Percentiles rank a stretch among this genome's conserved stretches.
Evolutionary conservation across 1,140 invertebrate species (phyloP).

Genomic region (Leptinotarsa lineolata): DNA sequence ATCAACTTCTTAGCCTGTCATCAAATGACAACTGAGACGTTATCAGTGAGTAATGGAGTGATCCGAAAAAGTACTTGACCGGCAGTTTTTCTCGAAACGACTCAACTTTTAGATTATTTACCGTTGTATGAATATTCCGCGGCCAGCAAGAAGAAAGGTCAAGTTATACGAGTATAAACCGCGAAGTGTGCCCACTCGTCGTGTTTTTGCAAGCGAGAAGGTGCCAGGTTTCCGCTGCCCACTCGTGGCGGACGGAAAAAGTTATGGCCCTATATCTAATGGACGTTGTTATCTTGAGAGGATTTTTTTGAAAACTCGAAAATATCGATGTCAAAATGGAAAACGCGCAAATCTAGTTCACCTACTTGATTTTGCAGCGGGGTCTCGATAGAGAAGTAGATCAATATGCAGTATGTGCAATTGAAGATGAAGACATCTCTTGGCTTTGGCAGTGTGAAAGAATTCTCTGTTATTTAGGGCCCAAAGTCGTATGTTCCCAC

Average conservation of each 20-base stretch:
- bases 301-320: background rate
- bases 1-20: no score
- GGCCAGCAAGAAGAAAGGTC: background rate
- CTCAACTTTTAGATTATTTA: no score
- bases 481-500: no score
- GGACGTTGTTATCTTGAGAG: background rate
- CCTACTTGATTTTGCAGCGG: background rate
- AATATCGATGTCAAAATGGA: background rate
- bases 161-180: background rate
- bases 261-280: slow-evolving; percentile 5
- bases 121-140: background rate
- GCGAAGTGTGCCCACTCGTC: slow-evolving; percentile 12
- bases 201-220: slow-evolving; percentile 13
- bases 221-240: slow-evolving; percentile 34
- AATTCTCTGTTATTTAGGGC: no score
- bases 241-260: slow-evolving; percentile 6
- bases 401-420: no score
- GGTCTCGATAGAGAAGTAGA: no score
- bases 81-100: no score
- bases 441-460: no score
- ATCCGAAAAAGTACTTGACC: no score
- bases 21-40: no score
- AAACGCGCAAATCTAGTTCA: background rate
- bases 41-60: no score
- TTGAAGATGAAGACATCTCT: no score